Evolutionary conservation across 2,888 invertebrate species (phyloP), one percentile per base, ranked within the genome.

Genomic region (Leptopterna dolabrata): DNA sequence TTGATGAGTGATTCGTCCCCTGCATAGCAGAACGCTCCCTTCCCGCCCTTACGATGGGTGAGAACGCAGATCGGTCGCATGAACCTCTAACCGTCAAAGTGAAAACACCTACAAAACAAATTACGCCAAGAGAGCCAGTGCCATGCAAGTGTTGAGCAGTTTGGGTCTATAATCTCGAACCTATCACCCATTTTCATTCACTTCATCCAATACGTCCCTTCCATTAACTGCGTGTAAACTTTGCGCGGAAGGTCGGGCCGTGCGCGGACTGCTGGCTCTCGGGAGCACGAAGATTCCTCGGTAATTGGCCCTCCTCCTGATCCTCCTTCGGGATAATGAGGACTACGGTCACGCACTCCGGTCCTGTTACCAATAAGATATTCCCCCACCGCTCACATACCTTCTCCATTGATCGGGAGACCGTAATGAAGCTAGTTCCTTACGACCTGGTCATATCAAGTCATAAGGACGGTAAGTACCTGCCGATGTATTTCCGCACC

Each of bases 351-450:
- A 73, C 73, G 73, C 73, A 73, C 73, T 73, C 73, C 73, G 73
- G 41, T 73, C 73, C 73, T 73, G 73, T 73, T 73, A 36, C 73
- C 73, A 73, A 73, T 73, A 41, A 73, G 73, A 73, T 73, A 73
- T 73, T 73, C 73, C 36, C 73, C 41, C 73, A 11, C n/a, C 70
- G 70, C n/a, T n/a, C 4, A 55, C 2, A 55, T 55, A 55, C 55
- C 19, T 19, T n/a, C 55, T 55, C 19, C 55, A 55, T 19, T 55
- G 36, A 36, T 36, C 4, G 36, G 7, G 36, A 36, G 7, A 36
- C 36, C 36, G 36, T 36, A 36, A 36, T 36, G 36, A 7, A 36
- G 36, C 36, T 4, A 36, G 36, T 36, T n/a, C n/a, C n/a, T n/a
- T n/a, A n/a, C n/a, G n/a, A n/a, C n/a, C n/a, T n/a, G n/a, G n/a